phyloP scores from a whole-genome alignment of 2,888 invertebrate genomes.

The Rhagophthalmus giganteus region DNA sequence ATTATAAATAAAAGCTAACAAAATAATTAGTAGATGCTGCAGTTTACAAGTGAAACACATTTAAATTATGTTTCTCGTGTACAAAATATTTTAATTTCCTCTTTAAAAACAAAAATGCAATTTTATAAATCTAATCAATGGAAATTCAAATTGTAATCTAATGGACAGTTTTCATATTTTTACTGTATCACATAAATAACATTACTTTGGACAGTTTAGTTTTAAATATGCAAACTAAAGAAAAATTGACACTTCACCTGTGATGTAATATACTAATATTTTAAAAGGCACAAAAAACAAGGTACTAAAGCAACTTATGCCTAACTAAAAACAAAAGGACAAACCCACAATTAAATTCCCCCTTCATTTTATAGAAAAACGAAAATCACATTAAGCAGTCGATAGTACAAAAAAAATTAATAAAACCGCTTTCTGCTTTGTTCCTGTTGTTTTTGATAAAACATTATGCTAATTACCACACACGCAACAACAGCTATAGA shows the following conservation, averaged over 20 bases:
- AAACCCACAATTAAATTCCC: not conserved
- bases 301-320: not conserved
- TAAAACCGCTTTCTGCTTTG: conserved; percentile 86
- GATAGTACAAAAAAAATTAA: too few species aligned
- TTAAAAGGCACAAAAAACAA: not conserved
- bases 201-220: not conserved
- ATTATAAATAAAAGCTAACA: too few species aligned
- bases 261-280: not conserved
- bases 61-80: too few species aligned
- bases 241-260: not conserved
- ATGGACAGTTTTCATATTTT: not conserved
- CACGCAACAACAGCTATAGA: conserved; percentile 81
- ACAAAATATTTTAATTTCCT: not conserved
- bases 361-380: not conserved
- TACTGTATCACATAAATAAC: not conserved
- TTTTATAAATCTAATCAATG: not conserved
- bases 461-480: conserved; percentile 86
- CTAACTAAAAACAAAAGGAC: not conserved
- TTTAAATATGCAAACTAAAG: not conserved
- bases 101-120: not conserved
- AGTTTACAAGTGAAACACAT: too few species aligned
- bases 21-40: too few species aligned
- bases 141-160: too few species aligned
- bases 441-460: conserved; percentile 91
- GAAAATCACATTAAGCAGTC: not conserved